Evolutionary conservation across 2,113 vertebrate genomes (phyloP), one percentile per base, ranked within the genome.

Genomic region (Zosterops lateralis): DNA sequence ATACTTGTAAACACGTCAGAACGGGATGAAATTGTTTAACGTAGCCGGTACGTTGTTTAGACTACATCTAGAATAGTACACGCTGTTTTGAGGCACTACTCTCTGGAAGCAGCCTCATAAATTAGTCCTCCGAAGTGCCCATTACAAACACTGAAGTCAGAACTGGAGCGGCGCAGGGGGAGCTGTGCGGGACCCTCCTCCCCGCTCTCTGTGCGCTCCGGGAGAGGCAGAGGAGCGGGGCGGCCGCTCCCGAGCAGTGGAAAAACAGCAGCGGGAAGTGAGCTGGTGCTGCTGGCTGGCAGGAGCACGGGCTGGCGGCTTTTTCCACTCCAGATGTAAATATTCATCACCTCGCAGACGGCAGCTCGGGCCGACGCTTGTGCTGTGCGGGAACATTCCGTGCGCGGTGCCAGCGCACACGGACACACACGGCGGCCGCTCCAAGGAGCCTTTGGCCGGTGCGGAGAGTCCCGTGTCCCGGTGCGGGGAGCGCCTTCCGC

Each of bases 391-490:
- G 48, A 11, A 1, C 60, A 1, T 10, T 17, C 12, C 13, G 0
- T 0, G 56, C 0, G 71, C 0, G 3, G 29, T 28, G 70, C 58
- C 80, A 5, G 12, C 17, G 67, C 7, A 7, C n/a, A 7, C 31
- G 1, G 48, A 1, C 9, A 0, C 65, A 0, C 3, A 38, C 5
- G 48, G 53, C 9, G 14, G 54, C 61, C 0, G n/a, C 19, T 25
- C 4, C 0, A 1, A 0, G 34, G 29, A 7, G 51, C 4, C 14
- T 6, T 14, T 1, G 4, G 16, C 60, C 1, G 38, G 20, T 3
- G 6, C 51, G 3, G 51, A 74, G 36, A 38, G 36, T 38, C 36
- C 36, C 36, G 36, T 6, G 51, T 17, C 48, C 36, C 14, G 47
- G 34, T 3, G 36, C 51, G 1, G 60, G 8, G 6, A n/a, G 58